Evolutionary conservation across 2,888 invertebrate species (phyloP).

Genomic region (Orthonychiurus folsomi): DNA sequence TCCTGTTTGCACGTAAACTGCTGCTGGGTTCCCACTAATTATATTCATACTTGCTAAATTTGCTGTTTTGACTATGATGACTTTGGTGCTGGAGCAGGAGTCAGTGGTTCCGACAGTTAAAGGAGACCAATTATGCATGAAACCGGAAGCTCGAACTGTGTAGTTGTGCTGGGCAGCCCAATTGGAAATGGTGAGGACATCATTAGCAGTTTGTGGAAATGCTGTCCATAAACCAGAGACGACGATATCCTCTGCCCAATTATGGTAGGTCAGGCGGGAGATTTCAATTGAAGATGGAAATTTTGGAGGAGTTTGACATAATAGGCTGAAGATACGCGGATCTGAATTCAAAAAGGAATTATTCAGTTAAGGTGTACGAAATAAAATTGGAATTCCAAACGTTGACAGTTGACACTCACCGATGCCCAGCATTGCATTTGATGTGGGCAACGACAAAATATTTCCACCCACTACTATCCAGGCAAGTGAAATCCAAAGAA

Average conservation of each 20-base stretch:
- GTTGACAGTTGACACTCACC: too few species aligned
- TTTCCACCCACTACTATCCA: too few species aligned
- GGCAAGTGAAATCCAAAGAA: too few species aligned
- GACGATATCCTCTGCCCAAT: slow-evolving; percentile 14
- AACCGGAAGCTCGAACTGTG: slow-evolving; percentile 19
- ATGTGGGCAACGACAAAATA: too few species aligned
- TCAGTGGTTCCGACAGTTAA: slow-evolving; percentile 15
- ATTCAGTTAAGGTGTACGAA: too few species aligned
- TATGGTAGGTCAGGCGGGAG: background rate
- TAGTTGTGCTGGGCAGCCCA: slow-evolving; percentile 24
- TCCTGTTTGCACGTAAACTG: slow-evolving; percentile 23
- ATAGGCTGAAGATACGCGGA: too few species aligned
- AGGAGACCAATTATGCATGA: slow-evolving; percentile 22
- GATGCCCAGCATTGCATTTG: too few species aligned
- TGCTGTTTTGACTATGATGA: slow-evolving; percentile 23
- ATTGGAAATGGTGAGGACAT: slow-evolving; percentile 21
- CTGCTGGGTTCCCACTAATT: background rate
- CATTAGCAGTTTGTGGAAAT: slow-evolving; percentile 7
- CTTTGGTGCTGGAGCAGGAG: slow-evolving; percentile 16
- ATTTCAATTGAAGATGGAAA: slow-evolving; percentile 7
- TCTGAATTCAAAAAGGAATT: too few species aligned
- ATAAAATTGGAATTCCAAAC: too few species aligned
- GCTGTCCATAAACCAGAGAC: slow-evolving; percentile 3
- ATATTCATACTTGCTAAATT: slow-evolving; percentile 20
- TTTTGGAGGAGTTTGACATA: background rate